Evolutionary conservation across 2,888 invertebrate genomes (phyloP).

Genomic region (Apodemia duryi): DNA sequence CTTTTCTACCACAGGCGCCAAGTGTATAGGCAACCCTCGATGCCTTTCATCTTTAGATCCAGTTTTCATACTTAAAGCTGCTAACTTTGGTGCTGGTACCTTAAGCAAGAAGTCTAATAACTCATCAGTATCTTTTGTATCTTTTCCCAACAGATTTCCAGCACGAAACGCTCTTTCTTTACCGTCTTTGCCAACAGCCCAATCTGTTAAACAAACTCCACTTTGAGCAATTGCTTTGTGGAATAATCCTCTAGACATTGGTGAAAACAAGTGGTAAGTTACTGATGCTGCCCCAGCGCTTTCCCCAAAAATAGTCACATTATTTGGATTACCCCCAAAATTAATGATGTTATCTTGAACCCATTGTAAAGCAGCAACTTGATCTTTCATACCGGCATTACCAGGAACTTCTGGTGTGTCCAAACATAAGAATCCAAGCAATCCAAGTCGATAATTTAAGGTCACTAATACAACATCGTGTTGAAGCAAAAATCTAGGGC

Average conservation of each 20-base stretch:
- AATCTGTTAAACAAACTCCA: slow-evolving; percentile 41
- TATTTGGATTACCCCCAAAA: slow-evolving; percentile 56
- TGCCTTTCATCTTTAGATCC: slow-evolving; percentile 42
- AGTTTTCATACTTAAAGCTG: slow-evolving; percentile 35
- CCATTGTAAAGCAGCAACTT: slow-evolving; percentile 54
- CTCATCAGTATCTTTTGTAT: slow-evolving; percentile 33
- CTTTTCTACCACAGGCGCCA: slow-evolving; percentile 52
- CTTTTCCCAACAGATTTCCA: slow-evolving; percentile 37
- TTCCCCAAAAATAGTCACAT: slow-evolving; percentile 62
- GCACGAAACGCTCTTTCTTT: slow-evolving; percentile 36
- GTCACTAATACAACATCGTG: slow-evolving; percentile 63
- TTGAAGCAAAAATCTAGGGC: slow-evolving; percentile 55
- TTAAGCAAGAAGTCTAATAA: slow-evolving; percentile 36
- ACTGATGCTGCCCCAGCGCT: slow-evolving; percentile 60
- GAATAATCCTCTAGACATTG: slow-evolving; percentile 61
- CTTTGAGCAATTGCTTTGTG: slow-evolving; percentile 62
- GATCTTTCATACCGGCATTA: slow-evolving; percentile 62
- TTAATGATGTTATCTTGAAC: slow-evolving; percentile 48
- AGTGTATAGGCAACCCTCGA: slow-evolving; percentile 47
- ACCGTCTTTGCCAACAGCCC: slow-evolving; percentile 33
- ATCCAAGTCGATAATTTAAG: slow-evolving; percentile 57
- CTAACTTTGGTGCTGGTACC: slow-evolving; percentile 35
- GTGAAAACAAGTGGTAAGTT: slow-evolving; percentile 59
- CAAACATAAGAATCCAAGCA: slow-evolving; percentile 45
- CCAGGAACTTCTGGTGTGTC: slow-evolving; percentile 55